Evolutionary conservation across 1,140 invertebrate genomes (phyloP).

Genomic region (Panagrolaimus sp.): DNA sequence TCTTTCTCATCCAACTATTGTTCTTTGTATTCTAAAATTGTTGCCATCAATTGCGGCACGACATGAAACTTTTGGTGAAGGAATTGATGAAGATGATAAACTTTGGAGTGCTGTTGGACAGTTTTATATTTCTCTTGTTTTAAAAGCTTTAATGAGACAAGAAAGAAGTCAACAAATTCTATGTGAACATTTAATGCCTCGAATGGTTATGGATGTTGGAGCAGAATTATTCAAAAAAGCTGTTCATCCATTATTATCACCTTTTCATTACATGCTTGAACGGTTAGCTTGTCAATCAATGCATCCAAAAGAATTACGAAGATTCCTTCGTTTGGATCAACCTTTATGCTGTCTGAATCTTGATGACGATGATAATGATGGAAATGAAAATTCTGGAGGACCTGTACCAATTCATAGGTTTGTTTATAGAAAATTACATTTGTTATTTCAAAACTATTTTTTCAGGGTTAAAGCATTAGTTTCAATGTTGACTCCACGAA

Average conservation of each 20-base stretch:
- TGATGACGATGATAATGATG: conserved; percentile 62
- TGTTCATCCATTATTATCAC: conserved; percentile 78
- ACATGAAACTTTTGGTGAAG: conserved; percentile 18
- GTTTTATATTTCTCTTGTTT: conserved; percentile 50
- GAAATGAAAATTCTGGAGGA: conserved; percentile 61
- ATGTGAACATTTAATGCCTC: conserved; percentile 85
- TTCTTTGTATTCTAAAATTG: conserved; percentile 86
- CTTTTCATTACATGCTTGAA: conserved; percentile 90
- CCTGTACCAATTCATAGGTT: conserved; percentile 65
- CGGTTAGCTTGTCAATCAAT: conserved; percentile 85
- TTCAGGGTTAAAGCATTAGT: conserved; percentile 77
- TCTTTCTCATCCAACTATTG: conserved; percentile 88
- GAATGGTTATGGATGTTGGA: conserved; percentile 72
- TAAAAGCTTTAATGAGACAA: conserved; percentile 80
- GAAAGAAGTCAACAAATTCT: conserved; percentile 96
- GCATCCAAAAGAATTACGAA: conserved; percentile 82
- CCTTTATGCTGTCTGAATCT: conserved; percentile 82
- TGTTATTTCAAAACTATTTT: no score
- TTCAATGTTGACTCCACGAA: conserved; percentile 89
- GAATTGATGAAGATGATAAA: conserved; percentile 3
- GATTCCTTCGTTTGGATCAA: conserved; percentile 83
- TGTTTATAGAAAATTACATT: no score
- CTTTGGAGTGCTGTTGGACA: conserved; percentile 50
- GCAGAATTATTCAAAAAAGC: conserved; percentile 79
- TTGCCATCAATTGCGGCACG: conserved; percentile 69